Percentiles rank a stretch among this genome's conserved stretches.
These are phyloP conservation scores for Pyrrhia umbra DNA, from an alignment of 2,888 invertebrate genomes.

Conservation along the genomic window DNA sequence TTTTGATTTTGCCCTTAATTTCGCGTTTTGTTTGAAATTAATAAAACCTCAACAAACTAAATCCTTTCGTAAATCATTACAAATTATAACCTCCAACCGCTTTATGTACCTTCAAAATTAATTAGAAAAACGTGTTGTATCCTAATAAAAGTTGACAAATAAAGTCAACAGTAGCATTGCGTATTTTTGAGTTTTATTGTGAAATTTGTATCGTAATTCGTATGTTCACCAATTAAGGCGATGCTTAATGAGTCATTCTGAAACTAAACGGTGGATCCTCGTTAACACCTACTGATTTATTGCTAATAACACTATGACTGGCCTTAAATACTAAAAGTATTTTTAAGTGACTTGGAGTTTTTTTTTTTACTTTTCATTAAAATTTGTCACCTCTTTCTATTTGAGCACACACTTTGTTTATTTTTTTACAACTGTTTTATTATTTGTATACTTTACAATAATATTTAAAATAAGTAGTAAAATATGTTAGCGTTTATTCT, in stretches of 20 bases:
- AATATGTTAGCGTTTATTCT: too few species aligned
- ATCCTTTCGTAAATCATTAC: constrained; percentile 26
- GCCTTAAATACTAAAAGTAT: constrained; percentile 8
- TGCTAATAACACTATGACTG: constrained; percentile 36
- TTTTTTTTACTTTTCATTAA: not conserved
- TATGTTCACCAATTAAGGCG: constrained; percentile 51
- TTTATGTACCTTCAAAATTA: constrained; percentile 51
- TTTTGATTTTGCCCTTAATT: too few species aligned
- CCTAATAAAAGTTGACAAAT: constrained; percentile 63
- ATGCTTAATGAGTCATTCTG: constrained; percentile 64
- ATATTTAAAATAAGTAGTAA: too few species aligned
- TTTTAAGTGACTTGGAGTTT: not conserved
- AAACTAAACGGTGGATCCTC: constrained; percentile 48
- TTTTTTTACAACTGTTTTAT: too few species aligned
- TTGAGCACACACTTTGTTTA: too few species aligned
- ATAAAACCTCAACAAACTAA: not conserved
- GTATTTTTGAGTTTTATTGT: constrained; percentile 56
- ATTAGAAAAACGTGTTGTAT: constrained; percentile 67
- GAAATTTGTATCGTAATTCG: constrained; percentile 51
- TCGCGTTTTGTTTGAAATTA: too few species aligned
- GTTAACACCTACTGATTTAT: constrained; percentile 54
- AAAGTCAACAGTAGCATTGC: constrained; percentile 58
- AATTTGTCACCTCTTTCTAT: not conserved
- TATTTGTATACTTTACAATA: too few species aligned
- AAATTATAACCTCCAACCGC: constrained; percentile 12